Evolutionary conservation across 2,888 invertebrate genomes (phyloP), one percentile per base, ranked within the genome.

Genomic region (Ectobius pallidus): DNA sequence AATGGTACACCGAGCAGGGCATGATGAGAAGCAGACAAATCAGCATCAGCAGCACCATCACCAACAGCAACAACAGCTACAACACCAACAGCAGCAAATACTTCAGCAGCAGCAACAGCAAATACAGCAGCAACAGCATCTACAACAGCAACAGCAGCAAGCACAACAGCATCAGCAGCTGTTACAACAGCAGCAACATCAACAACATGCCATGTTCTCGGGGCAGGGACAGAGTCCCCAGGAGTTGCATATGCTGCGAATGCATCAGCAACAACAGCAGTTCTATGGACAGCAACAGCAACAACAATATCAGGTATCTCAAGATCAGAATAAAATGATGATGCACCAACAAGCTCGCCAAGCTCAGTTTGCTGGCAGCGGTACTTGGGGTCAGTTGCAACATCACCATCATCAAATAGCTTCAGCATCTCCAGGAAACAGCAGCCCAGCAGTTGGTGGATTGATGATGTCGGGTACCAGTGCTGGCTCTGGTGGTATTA

Each of bases 331-430:
- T 49, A 70, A 68, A 27, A 27, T 67, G 20, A 44, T 14, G 34
- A 62, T 68, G 58, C 70, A 46, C 11, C 69, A 76, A 70, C 73
- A 79, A 49, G 25, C 39, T 22, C 70, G 52, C n/a, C 74, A 74
- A 22, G 69, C 67, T 25, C 70, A 67, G 39, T n/a, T n/a, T n/a
- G n/a, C n/a, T n/a, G n/a, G n/a, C n/a, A n/a, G 70, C 61, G 58
- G 34, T 14, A 58, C 16, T 61, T 25, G 25, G 16, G 42, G 16
- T 20, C 25, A 46, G 27, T 16, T 80, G 65, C 78, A 79, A 46
- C 79, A 78, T 63, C 79, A 81, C 20, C 80, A 80, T 70, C 80
- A 80, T 25, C 76, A 80, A 22, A 82, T 82, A 20, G 63, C 77
- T 78, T 58, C 78, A 77, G 49, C 74, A 14, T 67, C 77, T 78